Percentiles rank a stretch among this genome's conserved stretches.
Conservation (phyloP, 2,113 vertebrate genomes). For the Pygathrix nemaeus region DNA sequence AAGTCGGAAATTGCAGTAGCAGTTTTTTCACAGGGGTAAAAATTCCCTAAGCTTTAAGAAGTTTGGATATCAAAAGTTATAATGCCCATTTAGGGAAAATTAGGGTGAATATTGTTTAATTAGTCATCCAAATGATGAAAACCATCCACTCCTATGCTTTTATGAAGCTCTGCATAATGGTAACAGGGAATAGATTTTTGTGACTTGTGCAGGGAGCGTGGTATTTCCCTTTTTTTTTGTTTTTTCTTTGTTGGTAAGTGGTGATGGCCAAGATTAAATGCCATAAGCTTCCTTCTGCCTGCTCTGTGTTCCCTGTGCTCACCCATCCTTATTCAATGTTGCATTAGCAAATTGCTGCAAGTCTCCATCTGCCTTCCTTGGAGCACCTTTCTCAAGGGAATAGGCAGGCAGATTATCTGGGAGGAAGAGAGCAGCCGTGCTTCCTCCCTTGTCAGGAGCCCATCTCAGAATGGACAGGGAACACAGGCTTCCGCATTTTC, state of each 20-base stretch:
- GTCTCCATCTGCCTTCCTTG: too few relatives aligned
- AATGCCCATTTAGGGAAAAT: neutral
- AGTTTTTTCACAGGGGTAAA: conserved; percentile 16
- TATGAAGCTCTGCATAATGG: neutral
- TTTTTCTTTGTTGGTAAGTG: neutral
- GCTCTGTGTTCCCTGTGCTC: too few relatives aligned
- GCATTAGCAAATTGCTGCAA: neutral
- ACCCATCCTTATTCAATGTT: neutral
- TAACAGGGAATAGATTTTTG: neutral
- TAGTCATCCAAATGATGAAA: neutral
- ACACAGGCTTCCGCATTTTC: neutral
- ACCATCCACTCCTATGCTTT: neutral
- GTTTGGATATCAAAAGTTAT: neutral
- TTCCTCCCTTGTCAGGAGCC: fast-evolving
- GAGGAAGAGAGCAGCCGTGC: neutral
- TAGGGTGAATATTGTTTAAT: neutral
- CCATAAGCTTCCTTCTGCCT: neutral
- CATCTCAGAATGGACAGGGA: neutral
- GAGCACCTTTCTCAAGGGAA: neutral
- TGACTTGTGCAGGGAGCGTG: neutral
- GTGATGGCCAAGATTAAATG: neutral
- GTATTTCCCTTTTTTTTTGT: fast-evolving
- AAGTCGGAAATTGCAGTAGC: neutral
- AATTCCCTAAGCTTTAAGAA: neutral
- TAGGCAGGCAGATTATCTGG: too few relatives aligned